Conservation (phyloP, 37 sponge, comb jelly and placozoan genomes). For the Spongilla lacustris region DNA sequence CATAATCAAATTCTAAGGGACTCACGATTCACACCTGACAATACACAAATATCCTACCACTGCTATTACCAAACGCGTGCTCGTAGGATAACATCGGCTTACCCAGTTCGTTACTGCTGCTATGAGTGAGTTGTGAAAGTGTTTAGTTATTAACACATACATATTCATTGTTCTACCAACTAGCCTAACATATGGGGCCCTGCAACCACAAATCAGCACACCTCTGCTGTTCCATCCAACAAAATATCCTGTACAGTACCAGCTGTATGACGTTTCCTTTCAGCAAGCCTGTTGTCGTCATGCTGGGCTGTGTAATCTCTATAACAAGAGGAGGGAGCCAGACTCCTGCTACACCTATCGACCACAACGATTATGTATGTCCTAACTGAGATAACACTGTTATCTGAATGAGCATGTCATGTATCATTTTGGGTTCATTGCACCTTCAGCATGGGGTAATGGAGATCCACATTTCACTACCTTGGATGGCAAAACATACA, state of each 20-base stretch:
- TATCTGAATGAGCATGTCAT: not conserved
- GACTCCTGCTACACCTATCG: conserved; percentile 27
- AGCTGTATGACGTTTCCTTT: conserved; percentile 25
- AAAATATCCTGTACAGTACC: not conserved
- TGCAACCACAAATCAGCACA: conserved; percentile 1
- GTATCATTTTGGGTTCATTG: not conserved
- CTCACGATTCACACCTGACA: not conserved
- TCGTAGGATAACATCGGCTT: not conserved
- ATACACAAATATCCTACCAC: not conserved
- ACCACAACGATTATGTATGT: conserved; percentile 40
- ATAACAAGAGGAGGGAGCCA: conserved; percentile 36
- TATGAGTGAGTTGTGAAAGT: not conserved
- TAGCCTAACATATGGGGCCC: not conserved
- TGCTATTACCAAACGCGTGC: not conserved
- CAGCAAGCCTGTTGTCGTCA: conserved; percentile 40
- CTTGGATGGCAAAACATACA: conserved; percentile 63
- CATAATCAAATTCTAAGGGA: not conserved
- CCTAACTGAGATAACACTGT: too few species aligned
- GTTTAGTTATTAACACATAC: not conserved
- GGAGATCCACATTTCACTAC: conserved; percentile 85
- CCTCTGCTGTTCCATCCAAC: conserved; percentile 6
- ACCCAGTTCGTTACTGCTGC: not conserved
- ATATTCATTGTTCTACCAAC: not conserved
- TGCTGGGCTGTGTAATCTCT: conserved; percentile 44
- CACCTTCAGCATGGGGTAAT: conserved; percentile 41